Conservation (phyloP, 2,113 vertebrate genomes). For the Hippocampus abdominalis region DNA sequence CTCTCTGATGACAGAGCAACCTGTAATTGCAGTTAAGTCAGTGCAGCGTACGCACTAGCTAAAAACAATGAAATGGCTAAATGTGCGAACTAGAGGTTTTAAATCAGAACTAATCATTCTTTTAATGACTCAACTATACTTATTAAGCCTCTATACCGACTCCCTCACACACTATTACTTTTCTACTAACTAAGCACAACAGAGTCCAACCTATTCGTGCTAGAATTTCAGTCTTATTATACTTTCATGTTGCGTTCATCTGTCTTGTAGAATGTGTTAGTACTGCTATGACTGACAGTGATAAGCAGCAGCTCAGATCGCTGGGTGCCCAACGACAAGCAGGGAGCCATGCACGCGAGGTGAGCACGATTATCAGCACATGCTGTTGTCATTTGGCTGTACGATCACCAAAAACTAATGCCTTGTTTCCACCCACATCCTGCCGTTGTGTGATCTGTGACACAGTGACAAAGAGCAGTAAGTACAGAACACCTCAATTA, state of each 20-base stretch:
- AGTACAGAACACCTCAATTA: slow-evolving; percentile 67
- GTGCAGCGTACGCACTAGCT: slow-evolving; percentile 22
- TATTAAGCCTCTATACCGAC: not conserved
- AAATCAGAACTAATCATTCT: slow-evolving; percentile 1
- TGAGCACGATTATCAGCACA: slow-evolving; percentile 54
- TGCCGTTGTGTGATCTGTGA: slow-evolving; percentile 41
- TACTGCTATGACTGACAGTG: slow-evolving; percentile 83
- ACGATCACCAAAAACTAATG: slow-evolving; percentile 12
- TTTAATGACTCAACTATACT: slow-evolving; percentile 7
- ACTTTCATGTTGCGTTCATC: not conserved
- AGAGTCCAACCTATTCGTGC: not conserved
- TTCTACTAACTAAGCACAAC: slow-evolving; percentile 3
- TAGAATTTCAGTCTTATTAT: slow-evolving; percentile 1
- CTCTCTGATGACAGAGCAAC: slow-evolving; percentile 28
- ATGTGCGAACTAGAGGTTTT: slow-evolving; percentile 7
- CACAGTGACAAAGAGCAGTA: slow-evolving; percentile 88
- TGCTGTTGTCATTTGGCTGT: not conserved
- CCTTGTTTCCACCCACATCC: slow-evolving; percentile 28
- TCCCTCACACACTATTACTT: not conserved
- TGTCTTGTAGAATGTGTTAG: slow-evolving; percentile 34
- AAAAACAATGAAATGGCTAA: slow-evolving; percentile 6
- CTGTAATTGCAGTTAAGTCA: slow-evolving; percentile 10
- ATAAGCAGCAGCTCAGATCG: slow-evolving; percentile 79
- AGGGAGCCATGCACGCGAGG: slow-evolving; percentile 78
- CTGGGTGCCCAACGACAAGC: slow-evolving; percentile 83